Evolutionary conservation across 2,888 invertebrate genomes (phyloP), one percentile per base, ranked within the genome.

Genomic region (Trachelus iudaicus): DNA sequence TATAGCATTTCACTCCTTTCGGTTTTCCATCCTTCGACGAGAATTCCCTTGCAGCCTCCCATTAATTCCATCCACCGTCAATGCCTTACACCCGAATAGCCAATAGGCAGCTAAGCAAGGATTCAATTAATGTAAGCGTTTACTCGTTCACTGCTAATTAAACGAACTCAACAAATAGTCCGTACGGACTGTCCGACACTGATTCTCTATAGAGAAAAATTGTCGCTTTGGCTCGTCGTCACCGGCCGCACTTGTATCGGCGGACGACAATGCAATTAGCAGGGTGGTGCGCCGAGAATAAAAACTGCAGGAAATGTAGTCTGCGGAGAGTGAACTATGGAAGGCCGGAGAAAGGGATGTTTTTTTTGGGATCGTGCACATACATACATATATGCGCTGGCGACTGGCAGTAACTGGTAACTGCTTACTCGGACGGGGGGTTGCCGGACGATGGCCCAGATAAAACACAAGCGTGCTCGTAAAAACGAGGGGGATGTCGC

Each of bases 201-300:
- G 40, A 40, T 40, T 40, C 15, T 15, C 40, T 40, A 4, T 40
- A 40, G 40, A 40, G 4, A 15, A 40, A 40, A 15, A 40, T 15
- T 40, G 15, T 15, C 15, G 6, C 40, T 15, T 40, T 4, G 15
- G 23, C 23, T 56, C 23, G 2, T 56, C 56, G 56, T 56, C 56
- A 56, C 9, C 6, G 23, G 56, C 15, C 35, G 12, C 12, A 2
- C 56, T 23, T 56, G 23, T 56, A 77, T 74, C 77, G 77, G n/a
- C 15, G 33, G 73, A 69, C 71, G 77, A 77, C 77, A 77, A 77
- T 77, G 77, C 77, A 77, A 77, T 77, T 77, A 77, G 71, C 77
- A 75, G 69, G 75, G 73, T 75, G 34, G 75, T 34, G 40, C 13
- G 15, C 68, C 73, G 75, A 73, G 73, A 34, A 56, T 56, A 69